These are phyloP conservation scores for Pocillopora verrucosa DNA, from an alignment of 64 coral and sea anemone species.

Conservation along the genomic window DNA sequence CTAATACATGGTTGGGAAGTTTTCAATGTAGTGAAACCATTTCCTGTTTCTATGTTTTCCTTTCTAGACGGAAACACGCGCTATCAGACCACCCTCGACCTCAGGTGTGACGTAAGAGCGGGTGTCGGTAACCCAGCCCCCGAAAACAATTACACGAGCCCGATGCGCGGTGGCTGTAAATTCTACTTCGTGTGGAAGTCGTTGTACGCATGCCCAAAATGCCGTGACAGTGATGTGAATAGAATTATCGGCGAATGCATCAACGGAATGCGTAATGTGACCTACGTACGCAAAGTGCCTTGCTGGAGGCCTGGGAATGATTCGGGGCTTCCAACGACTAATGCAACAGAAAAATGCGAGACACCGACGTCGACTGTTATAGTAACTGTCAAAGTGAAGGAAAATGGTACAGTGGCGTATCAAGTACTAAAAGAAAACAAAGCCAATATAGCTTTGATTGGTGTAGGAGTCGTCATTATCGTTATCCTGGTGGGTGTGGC, in stretches of 20 bases:
- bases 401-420: constrained; percentile 13
- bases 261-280: constrained; percentile 53
- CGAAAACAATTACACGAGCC: constrained; percentile 32
- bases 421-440: not conserved
- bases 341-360: constrained; percentile 9
- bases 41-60: not conserved
- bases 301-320: constrained; percentile 63
- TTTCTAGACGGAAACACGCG: not conserved
- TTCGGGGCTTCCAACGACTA: not conserved
- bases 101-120: constrained; percentile 69
- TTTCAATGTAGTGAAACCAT: too few species aligned
- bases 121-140: constrained; percentile 77
- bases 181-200: constrained; percentile 76
- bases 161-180: not conserved
- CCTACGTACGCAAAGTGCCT: constrained; percentile 28
- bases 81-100: constrained; percentile 61
- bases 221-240: constrained; percentile 43
- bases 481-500: constrained; percentile 52
- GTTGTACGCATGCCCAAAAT: constrained; percentile 90
- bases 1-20: too few species aligned
- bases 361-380: constrained; percentile 9
- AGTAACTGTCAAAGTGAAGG: not conserved
- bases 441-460: constrained; percentile 68
- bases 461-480: constrained; percentile 61
- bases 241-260: constrained; percentile 53